Base-by-base conservation (phyloP, 2,113 vertebrate genomes). In the Solea senegalensis region DNA sequence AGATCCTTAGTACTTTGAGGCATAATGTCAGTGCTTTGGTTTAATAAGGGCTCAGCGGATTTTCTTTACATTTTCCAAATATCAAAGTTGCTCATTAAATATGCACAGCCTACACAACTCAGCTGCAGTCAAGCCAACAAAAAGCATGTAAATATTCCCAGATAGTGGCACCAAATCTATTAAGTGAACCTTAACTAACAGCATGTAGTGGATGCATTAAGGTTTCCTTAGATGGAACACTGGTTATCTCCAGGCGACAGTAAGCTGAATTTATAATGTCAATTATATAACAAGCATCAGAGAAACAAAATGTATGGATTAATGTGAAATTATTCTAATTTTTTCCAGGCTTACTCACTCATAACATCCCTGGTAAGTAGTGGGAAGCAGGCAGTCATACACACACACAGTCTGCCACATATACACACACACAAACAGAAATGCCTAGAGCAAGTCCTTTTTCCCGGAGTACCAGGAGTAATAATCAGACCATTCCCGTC, bases 241-340 rank as follows among this genome's bases (percentile, higher is more conserved):
- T 61, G 69, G 54, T 54, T 49, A 15, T 6, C 60, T 13, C 28
- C 40, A 7, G 9, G 76, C 58, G 21, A 21, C 21, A 57, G 54
- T 84, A 70, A 86, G 10, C 46, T 50, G 71, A 85, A 92, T 89
- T 89, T 88, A 85, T 59, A 80, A 77, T 83, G 86, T 91, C 80
- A 89, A 71, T 78, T 90, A 86, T 73, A 81, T 89, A 85, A 83
- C 74, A 84, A 81, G 81, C 65, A 66, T 77, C 72, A 81, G 78
- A 85, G 75, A 83, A 88, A 87, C 78, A 90, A 86, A 56, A 90
- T 58, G 40, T 80, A 65, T 70, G 87, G 89, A 91, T 90, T 91
- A 89, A 89, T 86, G 71, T 67, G 83, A 91, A 93, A 91, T 86
- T 92, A 91, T 92, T 93, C 83, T 80, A 90, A 93, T 87, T 70